Base-by-base conservation (phyloP, 2,797 vertebrate species). In the Lithobates pipiens region DNA sequence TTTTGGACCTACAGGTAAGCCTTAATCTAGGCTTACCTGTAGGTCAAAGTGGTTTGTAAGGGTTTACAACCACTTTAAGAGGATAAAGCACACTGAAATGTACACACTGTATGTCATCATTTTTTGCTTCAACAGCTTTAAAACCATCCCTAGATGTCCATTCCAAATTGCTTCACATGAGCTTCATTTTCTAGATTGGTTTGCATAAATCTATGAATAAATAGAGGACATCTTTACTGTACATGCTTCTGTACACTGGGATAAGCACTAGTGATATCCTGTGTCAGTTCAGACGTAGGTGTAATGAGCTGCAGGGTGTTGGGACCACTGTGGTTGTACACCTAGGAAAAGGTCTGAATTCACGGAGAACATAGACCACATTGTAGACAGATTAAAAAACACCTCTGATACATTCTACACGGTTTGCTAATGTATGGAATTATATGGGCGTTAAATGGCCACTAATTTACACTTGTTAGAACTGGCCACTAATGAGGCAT, bases 401-500 rank as follows among this genome's bases (percentile, higher is more conserved):
- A 65, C 61, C 21, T 23, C 21, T 23, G 21, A 25, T 65, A 44
- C 71, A 25, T 16, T 10, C 68, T 70, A 18, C 36, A n/a, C 21
- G 11, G 36, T 25, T 73, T 11, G 71, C 61, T 73, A 73, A 73
- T 44, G 10, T 73, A 44, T 44, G 39, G 36, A 73, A 44, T 44
- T 25, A 73, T 25, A 73, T 44, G 36, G 7, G n/a, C 21, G 71
- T 13, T n/a, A 25, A 44, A 73, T 73, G 71, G 71, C 23, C 36
- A 73, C 36, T 42, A 44, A 73, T 44, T 5, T 23, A 72, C 32
- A 72, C 39, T 44, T 44, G 71, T 42, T 44, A 73, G 13, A n/a
- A 23, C 39, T 73, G 39, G 39, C 29, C 39, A 44, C 39, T 73
- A 73, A 73, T 73, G 39, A 73, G 71, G 39, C 23, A n/a, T 44